Percentiles rank a stretch among this genome's conserved stretches.
Evolutionary conservation across 1,140 invertebrate genomes (phyloP).

Genomic region (Bombus terrestris): DNA sequence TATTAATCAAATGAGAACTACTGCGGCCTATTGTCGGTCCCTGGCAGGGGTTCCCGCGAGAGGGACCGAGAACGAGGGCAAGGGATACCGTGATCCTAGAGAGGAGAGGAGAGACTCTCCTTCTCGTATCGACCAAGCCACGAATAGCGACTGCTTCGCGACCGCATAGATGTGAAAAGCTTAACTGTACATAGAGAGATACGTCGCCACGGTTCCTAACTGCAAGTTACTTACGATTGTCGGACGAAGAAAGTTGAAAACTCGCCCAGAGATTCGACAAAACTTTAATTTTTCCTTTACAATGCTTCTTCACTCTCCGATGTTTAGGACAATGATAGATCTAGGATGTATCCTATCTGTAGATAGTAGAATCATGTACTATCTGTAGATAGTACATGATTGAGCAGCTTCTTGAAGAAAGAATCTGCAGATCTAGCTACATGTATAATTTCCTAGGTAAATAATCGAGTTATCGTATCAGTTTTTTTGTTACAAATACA

Average conservation of each 20-base stretch:
- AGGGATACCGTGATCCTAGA: conserved; percentile 52
- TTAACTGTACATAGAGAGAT: background rate
- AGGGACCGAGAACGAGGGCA: conserved; percentile 44
- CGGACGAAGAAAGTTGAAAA: background rate
- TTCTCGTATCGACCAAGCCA: conserved; percentile 67
- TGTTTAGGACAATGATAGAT: too few relatives aligned
- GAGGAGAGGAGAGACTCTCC: conserved; percentile 66
- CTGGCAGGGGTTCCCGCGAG: conserved; percentile 69
- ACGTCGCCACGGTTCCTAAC: background rate
- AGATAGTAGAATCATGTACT: too few relatives aligned
- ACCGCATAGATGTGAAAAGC: conserved; percentile 12
- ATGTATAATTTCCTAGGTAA: too few relatives aligned
- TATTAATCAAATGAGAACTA: conserved; percentile 83
- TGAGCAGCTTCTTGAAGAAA: too few relatives aligned
- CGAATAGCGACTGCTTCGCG: conserved; percentile 30
- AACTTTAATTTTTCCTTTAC: background rate
- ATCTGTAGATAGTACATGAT: too few relatives aligned
- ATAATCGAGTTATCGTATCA: too few relatives aligned
- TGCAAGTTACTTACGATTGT: background rate
- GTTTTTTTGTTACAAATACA: too few relatives aligned
- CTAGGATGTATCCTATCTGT: too few relatives aligned
- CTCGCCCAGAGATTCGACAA: background rate
- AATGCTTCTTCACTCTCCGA: too few relatives aligned
- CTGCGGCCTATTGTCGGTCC: conserved; percentile 77
- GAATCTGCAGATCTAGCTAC: too few relatives aligned